Percentiles rank a stretch among this genome's conserved stretches.
Evolutionary conservation across 2,888 invertebrate species (phyloP).

Genomic region (Brachyptera risi): DNA sequence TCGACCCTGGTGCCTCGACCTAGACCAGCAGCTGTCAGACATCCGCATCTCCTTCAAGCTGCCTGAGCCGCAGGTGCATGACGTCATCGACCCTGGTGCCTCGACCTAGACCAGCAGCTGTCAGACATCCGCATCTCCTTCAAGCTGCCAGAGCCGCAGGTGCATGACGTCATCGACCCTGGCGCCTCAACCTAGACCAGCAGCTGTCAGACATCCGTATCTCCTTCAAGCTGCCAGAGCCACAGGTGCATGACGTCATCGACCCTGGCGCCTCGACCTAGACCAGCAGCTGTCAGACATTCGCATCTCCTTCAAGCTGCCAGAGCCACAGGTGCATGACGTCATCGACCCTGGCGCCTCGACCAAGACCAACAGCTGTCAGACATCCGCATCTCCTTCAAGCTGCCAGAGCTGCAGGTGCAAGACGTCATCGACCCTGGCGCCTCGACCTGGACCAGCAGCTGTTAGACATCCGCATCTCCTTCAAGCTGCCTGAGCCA

Average conservation of each 20-base stretch:
- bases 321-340: conserved; percentile 28
- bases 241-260: conserved; percentile 14
- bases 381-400: conserved; percentile 52
- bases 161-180: background rate
- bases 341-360: background rate
- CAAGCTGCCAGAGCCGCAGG: conserved; percentile 34
- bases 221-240: conserved; percentile 35
- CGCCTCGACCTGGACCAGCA: conserved; percentile 57
- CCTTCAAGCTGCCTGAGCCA: conserved; percentile 35
- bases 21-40: conserved; percentile 71
- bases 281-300: conserved; percentile 77
- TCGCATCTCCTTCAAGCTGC: conserved; percentile 40
- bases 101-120: conserved; percentile 60
- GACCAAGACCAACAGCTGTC: conserved; percentile 66
- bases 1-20: background rate
- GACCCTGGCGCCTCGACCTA: background rate
- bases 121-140: conserved; percentile 58
- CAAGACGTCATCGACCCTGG: background rate
- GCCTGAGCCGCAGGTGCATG: conserved; percentile 31
- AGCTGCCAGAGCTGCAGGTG: conserved; percentile 33
- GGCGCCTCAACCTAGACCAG: conserved; percentile 53
- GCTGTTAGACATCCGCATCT: conserved; percentile 61
- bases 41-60: conserved; percentile 47
- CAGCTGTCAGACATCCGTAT: conserved; percentile 65
- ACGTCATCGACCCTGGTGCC: background rate